These are phyloP conservation scores for Triplophysa dalaica DNA, from an alignment of 2,113 vertebrate species.

Conservation along the genomic window DNA sequence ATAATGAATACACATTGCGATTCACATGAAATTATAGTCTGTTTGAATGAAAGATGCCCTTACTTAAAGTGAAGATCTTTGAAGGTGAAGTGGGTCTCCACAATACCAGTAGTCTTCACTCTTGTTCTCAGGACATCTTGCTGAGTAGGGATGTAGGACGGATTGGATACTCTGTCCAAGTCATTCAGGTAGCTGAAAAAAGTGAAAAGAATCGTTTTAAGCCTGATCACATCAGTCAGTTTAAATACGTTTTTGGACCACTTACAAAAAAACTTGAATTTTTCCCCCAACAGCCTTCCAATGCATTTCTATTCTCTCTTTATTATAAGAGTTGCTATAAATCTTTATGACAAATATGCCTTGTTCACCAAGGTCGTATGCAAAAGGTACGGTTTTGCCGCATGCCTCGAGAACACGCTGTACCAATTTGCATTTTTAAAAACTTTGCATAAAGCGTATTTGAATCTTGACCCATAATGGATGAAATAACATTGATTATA, in stretches of 20 bases:
- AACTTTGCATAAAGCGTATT: conserved; percentile 53
- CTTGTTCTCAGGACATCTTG: conserved; percentile 97
- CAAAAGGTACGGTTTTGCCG: conserved; percentile 45
- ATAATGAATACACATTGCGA: background rate
- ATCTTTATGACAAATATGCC: background rate
- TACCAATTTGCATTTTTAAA: conserved; percentile 48
- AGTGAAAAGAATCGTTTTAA: conserved; percentile 37
- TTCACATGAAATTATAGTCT: background rate
- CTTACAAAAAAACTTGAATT: too few species aligned
- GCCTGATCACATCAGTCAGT: background rate
- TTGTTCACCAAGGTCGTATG: conserved; percentile 39
- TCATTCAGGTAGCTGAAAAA: conserved; percentile 92
- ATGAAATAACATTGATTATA: conserved; percentile 24
- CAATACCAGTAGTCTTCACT: conserved; percentile 98
- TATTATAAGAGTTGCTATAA: background rate
- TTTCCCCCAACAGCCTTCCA: background rate
- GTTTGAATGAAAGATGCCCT: conserved; percentile 59
- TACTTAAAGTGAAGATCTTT: conserved; percentile 99
- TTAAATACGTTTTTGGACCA: background rate
- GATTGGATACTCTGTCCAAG: conserved; percentile 92
- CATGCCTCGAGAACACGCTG: conserved; percentile 40
- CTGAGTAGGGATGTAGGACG: conserved; percentile 92
- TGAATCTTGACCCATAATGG: conserved; percentile 43
- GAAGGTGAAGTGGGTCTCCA: conserved; percentile 99
- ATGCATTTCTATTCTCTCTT: background rate